Evolutionary conservation across 2,113 vertebrate species (phyloP).

Genomic region (Furnarius figulus): DNA sequence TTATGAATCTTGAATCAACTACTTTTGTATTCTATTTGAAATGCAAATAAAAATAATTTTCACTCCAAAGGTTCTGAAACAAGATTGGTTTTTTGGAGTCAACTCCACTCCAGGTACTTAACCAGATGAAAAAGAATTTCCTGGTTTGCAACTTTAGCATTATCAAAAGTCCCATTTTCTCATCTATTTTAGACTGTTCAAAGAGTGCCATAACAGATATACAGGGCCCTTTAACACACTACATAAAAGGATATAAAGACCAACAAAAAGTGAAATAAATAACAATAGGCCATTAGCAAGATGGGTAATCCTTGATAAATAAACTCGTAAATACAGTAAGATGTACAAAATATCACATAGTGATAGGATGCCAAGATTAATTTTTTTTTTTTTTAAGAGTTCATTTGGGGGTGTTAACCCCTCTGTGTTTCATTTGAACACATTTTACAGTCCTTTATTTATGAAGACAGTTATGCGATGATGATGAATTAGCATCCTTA

Average conservation of each 20-base stretch:
- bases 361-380: conserved; percentile 92
- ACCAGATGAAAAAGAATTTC: conserved; percentile 53
- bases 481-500: conserved; percentile 80
- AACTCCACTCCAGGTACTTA: conserved; percentile 69
- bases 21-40: conserved; percentile 76
- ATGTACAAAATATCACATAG: conserved; percentile 97
- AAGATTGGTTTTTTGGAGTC: conserved; percentile 70
- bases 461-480: conserved; percentile 77
- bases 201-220: conserved; percentile 81
- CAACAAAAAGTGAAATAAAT: conserved; percentile 91
- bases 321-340: conserved; percentile 93
- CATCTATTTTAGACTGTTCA: conserved; percentile 79
- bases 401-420: conserved; percentile 71
- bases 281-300: conserved; percentile 87
- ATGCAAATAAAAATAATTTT: conserved; percentile 76
- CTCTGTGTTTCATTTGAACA: conserved; percentile 79
- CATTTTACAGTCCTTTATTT: conserved; percentile 80
- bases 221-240: conserved; percentile 81
- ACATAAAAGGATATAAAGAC: conserved; percentile 86
- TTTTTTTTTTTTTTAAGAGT: conserved; percentile 77
- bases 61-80: conserved; percentile 75
- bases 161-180: conserved; percentile 75
- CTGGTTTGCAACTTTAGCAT: conserved; percentile 73
- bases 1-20: conserved; percentile 80
- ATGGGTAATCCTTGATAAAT: conserved; percentile 89